Evolutionary conservation across 2,797 vertebrate species (phyloP), one percentile per base, ranked within the genome.

Genomic region (Coreius guichenoti): DNA sequence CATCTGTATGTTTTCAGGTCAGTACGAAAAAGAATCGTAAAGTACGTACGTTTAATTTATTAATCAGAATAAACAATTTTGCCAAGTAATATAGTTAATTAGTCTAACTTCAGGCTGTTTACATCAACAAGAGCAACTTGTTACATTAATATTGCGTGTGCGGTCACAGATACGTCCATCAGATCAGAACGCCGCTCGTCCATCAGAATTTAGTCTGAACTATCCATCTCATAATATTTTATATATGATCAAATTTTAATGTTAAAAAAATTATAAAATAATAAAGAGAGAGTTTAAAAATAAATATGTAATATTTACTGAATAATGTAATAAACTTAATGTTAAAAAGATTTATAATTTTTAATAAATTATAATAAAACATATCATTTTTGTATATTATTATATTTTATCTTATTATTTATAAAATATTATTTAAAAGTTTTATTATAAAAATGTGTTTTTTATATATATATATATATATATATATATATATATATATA

Each of bases 131-230:
- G 19, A 54, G 51, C 12, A 26, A 4, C 8, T 1, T n/a, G n/a
- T n/a, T n/a, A n/a, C n/a, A n/a, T 61, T 14, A 26, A 14, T 29
- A 29, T 5, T 29, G 5, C 29, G 58, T 29, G 4, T 13, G 2
- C 4, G 23, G 23, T 23, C 56, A 61, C 56, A 61, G 54, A n/a
- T n/a, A n/a, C n/a, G n/a, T n/a, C n/a, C n/a, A n/a, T n/a, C n/a
- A n/a, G 3, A 61, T n/a, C 23, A 58, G 0, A 21, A 5, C 0
- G 1, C 3, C 0, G 58, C n/a, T 63, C 13, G 2, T 29, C 26
- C 61, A 14, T 65, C 61, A 31, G 61, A 26, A 31, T 29, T 14
- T 8, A 65, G 61, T 65, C 61, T 16, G n/a, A 63, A 29, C 13
- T 14, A 16, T 63, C 1, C 14, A 3, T 65, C 3, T 16, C 17